Evolutionary conservation across 1,140 invertebrate species (phyloP).

Genomic region (Pentalonia nigronervosa): DNA sequence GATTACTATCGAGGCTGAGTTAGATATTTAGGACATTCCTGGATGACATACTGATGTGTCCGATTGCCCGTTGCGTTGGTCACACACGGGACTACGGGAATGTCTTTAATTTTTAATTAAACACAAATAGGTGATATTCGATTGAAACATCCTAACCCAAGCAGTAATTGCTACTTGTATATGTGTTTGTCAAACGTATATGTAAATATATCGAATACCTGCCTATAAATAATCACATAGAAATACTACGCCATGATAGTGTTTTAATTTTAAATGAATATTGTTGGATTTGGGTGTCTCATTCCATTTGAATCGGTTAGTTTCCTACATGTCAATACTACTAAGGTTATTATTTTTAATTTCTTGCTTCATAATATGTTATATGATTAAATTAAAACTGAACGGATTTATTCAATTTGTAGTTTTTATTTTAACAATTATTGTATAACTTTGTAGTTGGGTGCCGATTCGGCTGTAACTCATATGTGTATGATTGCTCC

Average conservation of each 20-base stretch:
- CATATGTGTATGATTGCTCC: too few relatives aligned
- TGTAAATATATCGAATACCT: not conserved
- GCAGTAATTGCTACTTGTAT: not conserved
- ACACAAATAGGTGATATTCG: not conserved
- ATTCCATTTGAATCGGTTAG: not conserved
- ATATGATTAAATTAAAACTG: not conserved
- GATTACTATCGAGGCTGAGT: not conserved
- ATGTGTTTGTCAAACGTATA: not conserved
- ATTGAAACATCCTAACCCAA: not conserved
- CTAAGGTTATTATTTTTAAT: not conserved
- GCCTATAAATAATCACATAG: not conserved
- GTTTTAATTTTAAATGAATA: not conserved
- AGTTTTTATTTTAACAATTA: too few relatives aligned
- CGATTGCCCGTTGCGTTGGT: not conserved
- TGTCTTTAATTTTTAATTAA: slow-evolving; percentile 3
- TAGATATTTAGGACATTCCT: not conserved
- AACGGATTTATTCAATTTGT: not conserved
- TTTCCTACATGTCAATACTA: too few relatives aligned
- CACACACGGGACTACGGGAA: not conserved
- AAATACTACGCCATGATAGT: not conserved
- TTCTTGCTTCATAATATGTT: not conserved
- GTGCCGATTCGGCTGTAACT: too few relatives aligned
- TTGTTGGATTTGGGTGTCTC: not conserved
- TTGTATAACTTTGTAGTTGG: too few relatives aligned
- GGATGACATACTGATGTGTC: not conserved